phyloP scores from a whole-genome alignment of 2,113 vertebrate genomes.

The Noturus placidus region DNA sequence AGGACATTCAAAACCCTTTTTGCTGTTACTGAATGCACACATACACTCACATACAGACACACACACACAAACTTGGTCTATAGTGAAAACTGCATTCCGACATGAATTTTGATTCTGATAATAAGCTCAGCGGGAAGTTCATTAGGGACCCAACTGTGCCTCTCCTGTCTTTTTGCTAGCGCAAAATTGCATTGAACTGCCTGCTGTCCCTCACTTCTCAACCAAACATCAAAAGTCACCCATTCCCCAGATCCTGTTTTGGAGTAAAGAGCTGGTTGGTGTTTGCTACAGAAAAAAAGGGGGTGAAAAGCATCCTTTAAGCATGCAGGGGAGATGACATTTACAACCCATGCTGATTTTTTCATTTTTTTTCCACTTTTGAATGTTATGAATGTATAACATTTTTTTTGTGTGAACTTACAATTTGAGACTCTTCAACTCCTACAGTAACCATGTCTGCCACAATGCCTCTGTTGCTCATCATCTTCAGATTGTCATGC shows the following conservation, averaged over 20 bases:
- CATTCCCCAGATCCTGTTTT: constrained; percentile 42
- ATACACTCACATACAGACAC: background rate
- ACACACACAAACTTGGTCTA: constrained; percentile 25
- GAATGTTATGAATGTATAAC: constrained; percentile 18
- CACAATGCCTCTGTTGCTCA: background rate
- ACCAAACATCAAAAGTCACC: constrained; percentile 51
- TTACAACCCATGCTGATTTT: constrained; percentile 32
- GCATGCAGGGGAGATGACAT: constrained; percentile 41
- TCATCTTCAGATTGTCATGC: background rate
- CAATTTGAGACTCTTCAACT: constrained; percentile 9
- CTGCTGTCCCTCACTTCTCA: constrained; percentile 41
- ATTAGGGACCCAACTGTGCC: constrained; percentile 43
- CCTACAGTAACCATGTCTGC: constrained; percentile 22
- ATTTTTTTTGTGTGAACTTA: constrained; percentile 34
- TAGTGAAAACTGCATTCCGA: constrained; percentile 37
- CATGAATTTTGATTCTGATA: constrained; percentile 53
- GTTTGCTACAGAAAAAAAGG: constrained; percentile 16
- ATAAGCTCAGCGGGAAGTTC: constrained; percentile 46
- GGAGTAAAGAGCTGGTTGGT: constrained; percentile 39
- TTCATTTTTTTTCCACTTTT: constrained; percentile 22
- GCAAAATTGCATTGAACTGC: constrained; percentile 43
- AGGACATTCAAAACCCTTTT: constrained; percentile 40
- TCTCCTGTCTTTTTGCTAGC: constrained; percentile 26
- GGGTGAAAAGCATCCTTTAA: background rate
- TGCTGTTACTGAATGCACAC: constrained; percentile 2